Base-by-base conservation (phyloP, 1,140 invertebrate genomes). In the Diorhabda carinulata region DNA sequence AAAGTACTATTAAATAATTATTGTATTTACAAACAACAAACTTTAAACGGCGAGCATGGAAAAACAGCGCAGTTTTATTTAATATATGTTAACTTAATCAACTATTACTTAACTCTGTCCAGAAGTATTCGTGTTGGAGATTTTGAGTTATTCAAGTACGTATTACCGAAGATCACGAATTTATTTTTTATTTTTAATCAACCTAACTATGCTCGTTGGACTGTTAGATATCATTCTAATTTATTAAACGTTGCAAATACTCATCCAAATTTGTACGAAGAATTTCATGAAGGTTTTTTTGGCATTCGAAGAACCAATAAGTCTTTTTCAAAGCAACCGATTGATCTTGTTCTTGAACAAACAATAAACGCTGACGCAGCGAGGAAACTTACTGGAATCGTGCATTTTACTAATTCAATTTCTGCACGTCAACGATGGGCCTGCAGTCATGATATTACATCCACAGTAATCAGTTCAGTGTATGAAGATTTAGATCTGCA, bases 21-120 rank as follows among this genome's bases (percentile, higher is more conserved):
- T 25, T 4, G 5, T 10, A 61, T 70, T 61, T 70, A 66, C 52
- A 47, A 62, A 58, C 63, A 69, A 45, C 44, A 66, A 45, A 66
- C 43, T 61, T 52, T 76, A 3, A 47, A 72, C 43, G 77, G 76
- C 64, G 72, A 74, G 8, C 63, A 76, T 60, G 77, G 79, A 3
- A 78, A 78, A 77, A 81, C 80, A 40, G 45, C 77, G 3, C 77
- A 80, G 57, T 80, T 64, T 57, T 67, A 65, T 68, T 8, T 77
- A 60, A 76, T 73, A 43, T 78, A 79, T 43, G 74, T 79, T 9
- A 72, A 77, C 66, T 66, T 79, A 4, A 58, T 79, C 2, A 9
- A 73, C 70, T 44, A 78, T 72, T 77, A 78, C 58, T 60, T 72
- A 45, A 61, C 44, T 3, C 57, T 76, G 43, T 71, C 57, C 2